A percentile compares a stretch with the other conserved stretches of the same genome.
These are phyloP conservation scores for Calameuta filiformis DNA, from an alignment of 2,888 invertebrate genomes.

Conservation along the genomic window DNA sequence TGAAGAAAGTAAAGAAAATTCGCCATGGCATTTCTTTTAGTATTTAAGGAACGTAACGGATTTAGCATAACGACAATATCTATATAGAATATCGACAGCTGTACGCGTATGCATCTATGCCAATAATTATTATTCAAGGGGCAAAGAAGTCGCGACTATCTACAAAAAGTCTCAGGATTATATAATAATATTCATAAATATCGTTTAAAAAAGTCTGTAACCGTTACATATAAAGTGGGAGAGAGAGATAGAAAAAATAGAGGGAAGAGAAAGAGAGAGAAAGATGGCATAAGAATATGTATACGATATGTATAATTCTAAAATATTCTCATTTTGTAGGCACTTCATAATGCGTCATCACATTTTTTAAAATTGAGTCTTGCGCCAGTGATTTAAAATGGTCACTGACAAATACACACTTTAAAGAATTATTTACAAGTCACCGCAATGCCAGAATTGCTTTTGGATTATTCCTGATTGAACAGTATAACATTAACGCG, in stretches of 20 bases:
- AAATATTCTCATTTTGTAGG: constrained; percentile 17
- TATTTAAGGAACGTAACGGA: background rate
- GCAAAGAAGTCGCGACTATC: constrained; percentile 11
- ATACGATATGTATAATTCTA: constrained; percentile 34
- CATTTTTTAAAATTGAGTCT: background rate
- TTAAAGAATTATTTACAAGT: constrained; percentile 3
- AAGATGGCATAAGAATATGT: constrained; percentile 14
- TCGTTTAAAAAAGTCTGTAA: constrained; percentile 31
- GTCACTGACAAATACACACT: background rate
- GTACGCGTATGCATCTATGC: constrained; percentile 15
- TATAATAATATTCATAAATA: constrained; percentile 24
- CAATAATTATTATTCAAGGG: constrained; percentile 16
- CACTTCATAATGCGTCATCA: constrained; percentile 22
- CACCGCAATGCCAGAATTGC: background rate
- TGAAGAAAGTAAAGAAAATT: background rate
- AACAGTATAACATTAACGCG: background rate
- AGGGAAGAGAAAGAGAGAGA: background rate
- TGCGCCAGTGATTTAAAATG: background rate
- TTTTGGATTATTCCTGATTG: background rate
- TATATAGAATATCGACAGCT: background rate
- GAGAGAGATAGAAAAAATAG: too few relatives aligned
- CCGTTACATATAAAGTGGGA: constrained; percentile 7
- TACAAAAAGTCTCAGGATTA: constrained; percentile 13
- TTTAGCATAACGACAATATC: background rate
- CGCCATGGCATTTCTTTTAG: background rate